Conservation (phyloP, 2,888 invertebrate genomes). For the Physocephala rufipes region DNA sequence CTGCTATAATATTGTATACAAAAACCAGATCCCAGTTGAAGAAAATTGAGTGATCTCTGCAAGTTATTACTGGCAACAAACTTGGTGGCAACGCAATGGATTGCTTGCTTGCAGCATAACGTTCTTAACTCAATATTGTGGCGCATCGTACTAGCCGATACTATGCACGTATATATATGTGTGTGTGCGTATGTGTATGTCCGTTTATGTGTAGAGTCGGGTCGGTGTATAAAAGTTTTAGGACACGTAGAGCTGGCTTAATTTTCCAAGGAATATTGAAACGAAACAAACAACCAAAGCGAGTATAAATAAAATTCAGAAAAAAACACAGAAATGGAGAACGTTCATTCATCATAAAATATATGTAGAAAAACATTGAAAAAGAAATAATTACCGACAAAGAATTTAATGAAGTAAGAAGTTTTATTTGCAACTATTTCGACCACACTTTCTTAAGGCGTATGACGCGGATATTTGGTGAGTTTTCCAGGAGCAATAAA, state of each 20-base stretch:
- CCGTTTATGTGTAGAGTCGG: neutral
- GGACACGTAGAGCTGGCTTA: slow-evolving; percentile 7
- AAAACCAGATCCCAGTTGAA: neutral
- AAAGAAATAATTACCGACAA: neutral
- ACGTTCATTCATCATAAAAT: too few relatives aligned
- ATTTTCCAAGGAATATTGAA: neutral
- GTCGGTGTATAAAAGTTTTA: neutral
- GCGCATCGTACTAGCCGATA: neutral
- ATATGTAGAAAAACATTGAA: neutral
- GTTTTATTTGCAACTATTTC: too few relatives aligned
- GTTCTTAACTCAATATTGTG: slow-evolving; percentile 6
- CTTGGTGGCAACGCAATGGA: neutral
- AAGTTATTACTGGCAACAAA: neutral
- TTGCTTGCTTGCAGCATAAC: slow-evolving; percentile 13
- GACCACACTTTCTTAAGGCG: too few relatives aligned
- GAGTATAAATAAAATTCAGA: neutral
- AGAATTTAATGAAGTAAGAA: too few relatives aligned
- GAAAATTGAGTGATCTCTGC: slow-evolving; percentile 13
- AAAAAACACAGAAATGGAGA: neutral
- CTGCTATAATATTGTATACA: neutral
- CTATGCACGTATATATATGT: neutral
- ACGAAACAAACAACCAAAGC: neutral
- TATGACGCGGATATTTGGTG: too few relatives aligned
- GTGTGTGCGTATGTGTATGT: neutral
- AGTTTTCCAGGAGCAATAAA: too few relatives aligned